Evolutionary conservation across 2,888 invertebrate genomes (phyloP).

Genomic region (Lithophane semibrunnea): DNA sequence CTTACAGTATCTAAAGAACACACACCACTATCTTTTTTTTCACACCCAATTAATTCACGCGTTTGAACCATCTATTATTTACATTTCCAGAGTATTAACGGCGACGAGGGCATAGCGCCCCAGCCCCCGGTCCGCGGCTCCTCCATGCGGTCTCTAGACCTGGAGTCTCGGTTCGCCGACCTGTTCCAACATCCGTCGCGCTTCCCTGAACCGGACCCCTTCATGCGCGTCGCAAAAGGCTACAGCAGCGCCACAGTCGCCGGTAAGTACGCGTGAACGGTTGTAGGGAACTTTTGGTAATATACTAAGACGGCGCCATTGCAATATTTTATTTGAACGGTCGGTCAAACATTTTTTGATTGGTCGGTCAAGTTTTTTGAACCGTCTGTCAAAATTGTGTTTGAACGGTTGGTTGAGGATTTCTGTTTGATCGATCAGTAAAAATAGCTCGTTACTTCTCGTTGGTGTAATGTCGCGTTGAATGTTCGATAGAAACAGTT

Average conservation of each 20-base stretch:
- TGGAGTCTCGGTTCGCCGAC: conserved; percentile 92
- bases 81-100: conserved; percentile 73
- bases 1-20: not conserved
- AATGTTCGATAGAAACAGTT: conserved; percentile 4
- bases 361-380: not conserved
- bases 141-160: conserved; percentile 91
- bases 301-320: conserved; percentile 11
- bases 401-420: not conserved
- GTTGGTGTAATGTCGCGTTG: conserved; percentile 5
- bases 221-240: conserved; percentile 92
- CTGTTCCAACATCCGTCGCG: conserved; percentile 91
- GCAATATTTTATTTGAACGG: not conserved
- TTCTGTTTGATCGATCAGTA: not conserved
- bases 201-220: conserved; percentile 93
- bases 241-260: conserved; percentile 91
- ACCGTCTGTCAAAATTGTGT: not conserved
- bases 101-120: conserved; percentile 87
- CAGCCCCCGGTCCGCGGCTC: conserved; percentile 91
- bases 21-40: not conserved
- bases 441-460: not conserved
- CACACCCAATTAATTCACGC: not conserved
- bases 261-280: conserved; percentile 83
- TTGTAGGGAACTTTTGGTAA: not conserved
- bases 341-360: not conserved
- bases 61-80: not conserved